A percentile compares a stretch with the other conserved stretches of the same genome.
Evolutionary conservation across 2,888 invertebrate species (phyloP).

Genomic region (Trichopoda pennipes): DNA sequence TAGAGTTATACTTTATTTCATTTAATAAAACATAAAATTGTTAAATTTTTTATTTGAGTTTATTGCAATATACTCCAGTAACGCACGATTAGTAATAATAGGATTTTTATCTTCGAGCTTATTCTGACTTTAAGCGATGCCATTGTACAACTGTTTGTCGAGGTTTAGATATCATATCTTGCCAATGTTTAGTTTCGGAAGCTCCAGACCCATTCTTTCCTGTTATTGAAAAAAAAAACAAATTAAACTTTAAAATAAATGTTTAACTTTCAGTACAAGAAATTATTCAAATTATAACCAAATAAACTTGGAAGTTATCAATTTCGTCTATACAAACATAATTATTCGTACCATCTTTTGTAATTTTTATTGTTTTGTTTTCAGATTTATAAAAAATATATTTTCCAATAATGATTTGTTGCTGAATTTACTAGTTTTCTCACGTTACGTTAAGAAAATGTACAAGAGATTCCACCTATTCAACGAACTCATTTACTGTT

Average conservation of each 20-base stretch:
- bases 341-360: too few species aligned
- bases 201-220: constrained; percentile 97
- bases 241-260: background rate
- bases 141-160: constrained; percentile 97
- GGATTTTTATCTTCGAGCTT: constrained; percentile 78
- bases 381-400: too few species aligned
- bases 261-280: background rate
- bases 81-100: constrained; percentile 25
- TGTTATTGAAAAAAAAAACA: constrained; percentile 75
- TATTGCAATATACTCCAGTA: constrained; percentile 55
- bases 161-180: constrained; percentile 98
- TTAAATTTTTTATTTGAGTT: constrained; percentile 20
- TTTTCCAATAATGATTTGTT: too few species aligned
- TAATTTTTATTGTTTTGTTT: too few species aligned
- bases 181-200: constrained; percentile 98
- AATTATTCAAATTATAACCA: background rate
- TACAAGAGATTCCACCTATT: too few species aligned
- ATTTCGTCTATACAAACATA: too few species aligned
- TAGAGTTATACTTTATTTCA: background rate
- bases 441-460: too few species aligned
- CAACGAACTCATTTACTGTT: too few species aligned
- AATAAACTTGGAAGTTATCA: too few species aligned
- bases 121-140: constrained; percentile 97
- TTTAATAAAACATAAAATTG: background rate
- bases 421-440: too few species aligned